Conservation (phyloP, 2,888 invertebrate genomes). For the Melangyna quadrimaculata region DNA sequence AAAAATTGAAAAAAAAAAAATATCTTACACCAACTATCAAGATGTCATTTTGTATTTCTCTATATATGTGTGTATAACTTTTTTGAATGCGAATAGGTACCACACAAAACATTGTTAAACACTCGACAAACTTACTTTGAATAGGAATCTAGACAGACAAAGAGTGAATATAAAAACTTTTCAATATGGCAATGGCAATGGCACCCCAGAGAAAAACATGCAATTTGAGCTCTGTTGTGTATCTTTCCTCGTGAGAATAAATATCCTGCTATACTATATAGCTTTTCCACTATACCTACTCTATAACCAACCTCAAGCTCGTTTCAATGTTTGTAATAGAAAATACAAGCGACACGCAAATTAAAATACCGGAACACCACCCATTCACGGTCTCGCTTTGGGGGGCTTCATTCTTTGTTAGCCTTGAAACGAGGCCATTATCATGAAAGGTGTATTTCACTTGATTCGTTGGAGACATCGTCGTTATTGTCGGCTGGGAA, state of each 20-base stretch:
- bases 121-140: constrained; percentile 10
- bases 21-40: background rate
- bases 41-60: background rate
- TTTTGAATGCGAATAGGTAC: background rate
- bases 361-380: constrained; percentile 65
- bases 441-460: constrained; percentile 14
- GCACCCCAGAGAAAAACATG: constrained; percentile 36
- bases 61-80: background rate
- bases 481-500: background rate
- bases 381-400: constrained; percentile 1
- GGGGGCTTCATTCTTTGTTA: constrained; percentile 2
- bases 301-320: constrained; percentile 17
- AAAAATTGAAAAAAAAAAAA: too few relatives aligned
- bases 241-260: constrained; percentile 17
- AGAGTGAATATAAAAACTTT: background rate
- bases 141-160: background rate
- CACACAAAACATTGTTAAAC: background rate
- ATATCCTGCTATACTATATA: background rate
- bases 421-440: constrained; percentile 29
- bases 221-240: constrained; percentile 56
- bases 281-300: too few relatives aligned
- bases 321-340: constrained; percentile 26
- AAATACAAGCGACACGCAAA: constrained; percentile 59
- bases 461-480: background rate
- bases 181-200: constrained; percentile 17